A percentile compares a stretch with the other conserved stretches of the same genome.
Evolutionary conservation across 2,797 vertebrate species (phyloP).

Genomic region (Diceros bicornis): DNA sequence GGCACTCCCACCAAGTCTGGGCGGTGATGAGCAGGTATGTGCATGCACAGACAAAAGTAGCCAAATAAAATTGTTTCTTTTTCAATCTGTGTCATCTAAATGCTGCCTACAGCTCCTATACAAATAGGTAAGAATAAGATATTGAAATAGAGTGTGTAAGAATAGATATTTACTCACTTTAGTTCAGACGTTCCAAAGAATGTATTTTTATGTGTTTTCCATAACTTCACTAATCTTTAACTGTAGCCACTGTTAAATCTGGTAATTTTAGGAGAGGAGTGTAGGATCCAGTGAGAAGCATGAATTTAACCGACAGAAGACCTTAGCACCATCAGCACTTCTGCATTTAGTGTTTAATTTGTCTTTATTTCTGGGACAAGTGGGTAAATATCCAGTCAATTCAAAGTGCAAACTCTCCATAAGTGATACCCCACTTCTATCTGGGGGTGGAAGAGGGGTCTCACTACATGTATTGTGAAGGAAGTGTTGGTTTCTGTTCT

Average conservation of each 20-base stretch:
- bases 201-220: neutral
- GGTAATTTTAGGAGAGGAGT: neutral
- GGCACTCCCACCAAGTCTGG: neutral
- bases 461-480: neutral
- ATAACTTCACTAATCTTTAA: neutral
- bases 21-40: neutral
- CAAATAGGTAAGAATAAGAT: neutral
- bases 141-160: neutral
- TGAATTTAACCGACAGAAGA: conserved; percentile 13
- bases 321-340: neutral
- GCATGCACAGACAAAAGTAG: neutral
- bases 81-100: neutral
- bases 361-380: neutral
- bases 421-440: neutral
- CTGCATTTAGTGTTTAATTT: neutral
- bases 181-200: neutral
- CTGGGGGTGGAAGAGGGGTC: neutral
- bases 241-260: neutral
- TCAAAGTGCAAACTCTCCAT: neutral
- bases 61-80: neutral
- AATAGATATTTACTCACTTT: neutral
- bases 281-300: neutral
- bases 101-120: neutral
- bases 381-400: neutral
- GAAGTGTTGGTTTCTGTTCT: neutral